Conservation (phyloP, 2,113 vertebrate genomes). For the Pardalotus punctatus region DNA sequence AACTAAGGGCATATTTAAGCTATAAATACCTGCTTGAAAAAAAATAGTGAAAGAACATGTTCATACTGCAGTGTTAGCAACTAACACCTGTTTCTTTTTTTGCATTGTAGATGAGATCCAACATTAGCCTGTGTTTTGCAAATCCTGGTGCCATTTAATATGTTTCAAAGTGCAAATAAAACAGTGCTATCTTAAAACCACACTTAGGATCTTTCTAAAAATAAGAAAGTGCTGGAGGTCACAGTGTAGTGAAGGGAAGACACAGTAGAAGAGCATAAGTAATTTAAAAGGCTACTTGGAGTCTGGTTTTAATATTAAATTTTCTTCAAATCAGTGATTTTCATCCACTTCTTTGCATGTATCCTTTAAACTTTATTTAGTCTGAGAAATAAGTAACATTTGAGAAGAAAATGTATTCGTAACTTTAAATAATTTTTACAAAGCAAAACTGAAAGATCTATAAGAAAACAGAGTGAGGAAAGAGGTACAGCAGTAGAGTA, state of each 20-base stretch:
- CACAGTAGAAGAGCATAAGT: not conserved
- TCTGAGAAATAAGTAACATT: not conserved
- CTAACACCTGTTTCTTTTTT: not conserved
- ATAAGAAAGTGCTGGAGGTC: not conserved
- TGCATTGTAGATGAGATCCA: not conserved
- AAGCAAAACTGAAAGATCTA: not conserved
- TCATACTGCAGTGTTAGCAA: not conserved
- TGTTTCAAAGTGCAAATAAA: not conserved
- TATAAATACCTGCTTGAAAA: not conserved
- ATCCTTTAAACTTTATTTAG: not conserved
- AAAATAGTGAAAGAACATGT: not conserved
- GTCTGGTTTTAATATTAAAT: not conserved
- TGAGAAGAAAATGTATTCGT: not conserved
- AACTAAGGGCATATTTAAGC: not conserved
- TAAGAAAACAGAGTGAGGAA: not conserved
- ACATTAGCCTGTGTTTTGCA: not conserved
- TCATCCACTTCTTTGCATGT: not conserved
- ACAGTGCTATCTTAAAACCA: not conserved
- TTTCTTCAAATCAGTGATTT: not conserved
- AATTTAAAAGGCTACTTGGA: not conserved
- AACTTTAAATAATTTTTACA: not conserved
- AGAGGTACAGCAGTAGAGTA: not conserved
- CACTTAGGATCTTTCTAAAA: not conserved
- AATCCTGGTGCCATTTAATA: not conserved
- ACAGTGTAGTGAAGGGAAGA: not conserved